Evolutionary conservation across 2,797 vertebrate genomes (phyloP), one percentile per base, ranked within the genome.

Genomic region (Gymnodraco acuticeps): DNA sequence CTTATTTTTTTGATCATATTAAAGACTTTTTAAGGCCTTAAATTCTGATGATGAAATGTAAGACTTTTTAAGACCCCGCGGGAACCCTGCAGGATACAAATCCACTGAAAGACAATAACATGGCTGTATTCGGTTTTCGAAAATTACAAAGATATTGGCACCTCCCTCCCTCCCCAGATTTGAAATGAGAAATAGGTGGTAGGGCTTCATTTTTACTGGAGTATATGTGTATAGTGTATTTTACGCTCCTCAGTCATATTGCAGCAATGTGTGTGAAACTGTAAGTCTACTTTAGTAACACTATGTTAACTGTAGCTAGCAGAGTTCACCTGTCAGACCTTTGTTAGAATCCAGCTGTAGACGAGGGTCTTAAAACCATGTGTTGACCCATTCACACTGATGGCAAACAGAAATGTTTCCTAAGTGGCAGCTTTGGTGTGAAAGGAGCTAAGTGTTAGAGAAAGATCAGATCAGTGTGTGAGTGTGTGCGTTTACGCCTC

Each of bases 381-480:
- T 6, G 47, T 23, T 62, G 69, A 77, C 59, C 65, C 15, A 74
- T 70, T 75, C 71, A 80, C 80, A 76, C 63, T 38, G 33, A 38
- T 38, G 33, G 33, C 8, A 38, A 38, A 81, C 60, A 13, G 61
- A 67, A 51, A 48, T 75, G 67, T 77, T 82, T 74, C 77, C 70
- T 70, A 46, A 41, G 54, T 62, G 62, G 58, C 23, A 81, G 62
- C 65, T 87, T 65, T 66, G 16, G 80, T 86, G 87, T 83, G 79
- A 92, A 91, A 80, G 65, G 52, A 51, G 31, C 27, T 20, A 70
- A 85, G 81, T 91, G 89, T 65, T 71, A 70, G 46, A 69, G 65
- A 77, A 31, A 20, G 80, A 83, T 73, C 70, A 50, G 70, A 75
- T 85, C 53, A 23, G 62, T 56, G 71, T 84, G 70, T 69, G 64